Evolutionary conservation across 2,797 vertebrate genomes (phyloP), one percentile per base, ranked within the genome.

Genomic region (Cygnus olor): DNA sequence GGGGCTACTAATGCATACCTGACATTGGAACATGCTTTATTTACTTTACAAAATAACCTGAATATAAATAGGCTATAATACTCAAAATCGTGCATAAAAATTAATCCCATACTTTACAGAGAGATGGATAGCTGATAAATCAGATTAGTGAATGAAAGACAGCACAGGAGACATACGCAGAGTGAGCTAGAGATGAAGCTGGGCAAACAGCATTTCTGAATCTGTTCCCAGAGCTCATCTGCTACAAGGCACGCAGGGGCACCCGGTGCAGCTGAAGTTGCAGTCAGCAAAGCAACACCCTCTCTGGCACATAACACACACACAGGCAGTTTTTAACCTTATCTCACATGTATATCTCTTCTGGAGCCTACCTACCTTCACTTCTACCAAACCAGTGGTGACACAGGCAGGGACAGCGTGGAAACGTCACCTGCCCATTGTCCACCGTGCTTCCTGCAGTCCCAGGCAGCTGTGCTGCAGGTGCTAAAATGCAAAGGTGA

Each of bases 221-320:
- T 19, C 65, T 7, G 34, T 6, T 49, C 72, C 82, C 49, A 10
- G 47, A 3, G 24, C 34, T 42, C 80, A 3, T 28, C 58, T 17
- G 57, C 47, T 0, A 0, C 45, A 38, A 78, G 61, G 21, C 44
- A n/a, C 2, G 0, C 71, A 73, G 80, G 21, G 17, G 44, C 32
- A 11, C 18, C 22, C 60, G 3, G 51, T 0, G 0, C 8, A 0
- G 57, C 11, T 1, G 3, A 6, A 32, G 34, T 1, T 0, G 9
- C 51, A 10, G 1, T 6, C 21, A 6, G 1, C 10, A 60, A 54
- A 44, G 45, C 72, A 45, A 44, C 30, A 61, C 14, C n/a, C n/a
- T 30, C 58, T 57, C 51, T 22, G 18, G 57, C 74, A 76, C 54
- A 19, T 3, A 27, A 7, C 45, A 27, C 10, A 1, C 22, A 11